Evolutionary conservation across 2,797 vertebrate species (phyloP), one percentile per base, ranked within the genome.

Genomic region (Chelonia mydas): DNA sequence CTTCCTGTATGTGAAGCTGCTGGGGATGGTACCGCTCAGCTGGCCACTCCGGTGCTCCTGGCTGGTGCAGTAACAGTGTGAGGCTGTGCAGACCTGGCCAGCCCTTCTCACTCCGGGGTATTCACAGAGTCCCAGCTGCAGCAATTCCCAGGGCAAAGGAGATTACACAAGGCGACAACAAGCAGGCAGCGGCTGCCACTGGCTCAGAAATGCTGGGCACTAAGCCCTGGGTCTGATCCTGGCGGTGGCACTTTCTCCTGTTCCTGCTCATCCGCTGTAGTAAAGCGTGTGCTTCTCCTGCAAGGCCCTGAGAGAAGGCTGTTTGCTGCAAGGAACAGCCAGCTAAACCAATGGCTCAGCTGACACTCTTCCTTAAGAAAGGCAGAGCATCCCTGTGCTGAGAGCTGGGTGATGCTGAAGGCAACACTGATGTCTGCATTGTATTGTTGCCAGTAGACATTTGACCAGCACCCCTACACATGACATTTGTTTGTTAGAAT

Each of bases 401-500:
- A 3, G 37, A 47, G 88, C 28, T 4, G 74, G 83, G 76, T 28
- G 27, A 92, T 85, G 16, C 59, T 23, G 27, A 33, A 74, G 84
- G 92, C 45, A 55, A 91, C 92, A 92, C 95, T 92, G 92, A 81
- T 68, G 85, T 94, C 94, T 81, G 92, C 51, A 1, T 1, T 87
- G 83, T 47, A 54, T 86, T 92, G 19, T 27, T 98, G 98, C 98
- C 98, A 98, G 95, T 19, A 96, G 97, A 97, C 31, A 0, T 97
- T 96, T 90, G 96, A 97, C 91, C 97, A 93, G 95, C 98, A 95
- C 97, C 95, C 96, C 89, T 95, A 7, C 47, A 2, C 74, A 77
- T 98, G 98, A 98, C 98, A 98, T 96, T 89, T 98, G 98, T 98
- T 98, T 98, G 97, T 90, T 98, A 97, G 94, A 97, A 95, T 84